phyloP scores from a whole-genome alignment of 2,888 invertebrate genomes.

The Chloroclystis v-ata region DNA sequence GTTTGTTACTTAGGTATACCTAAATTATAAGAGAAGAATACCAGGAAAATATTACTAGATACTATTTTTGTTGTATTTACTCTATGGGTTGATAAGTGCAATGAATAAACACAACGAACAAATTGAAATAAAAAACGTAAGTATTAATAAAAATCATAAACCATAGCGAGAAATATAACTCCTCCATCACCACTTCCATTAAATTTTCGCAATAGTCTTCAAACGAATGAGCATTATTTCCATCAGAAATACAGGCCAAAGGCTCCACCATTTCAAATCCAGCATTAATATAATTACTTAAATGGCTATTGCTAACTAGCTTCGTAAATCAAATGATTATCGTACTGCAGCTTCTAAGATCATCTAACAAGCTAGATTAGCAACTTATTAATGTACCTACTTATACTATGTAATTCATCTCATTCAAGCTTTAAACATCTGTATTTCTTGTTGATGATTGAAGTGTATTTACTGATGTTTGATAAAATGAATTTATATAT shows the following conservation, averaged over 20 bases:
- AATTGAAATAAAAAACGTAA: not conserved
- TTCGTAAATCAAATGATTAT: conserved; percentile 29
- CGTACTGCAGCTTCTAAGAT: conserved; percentile 23
- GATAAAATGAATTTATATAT: too few species aligned
- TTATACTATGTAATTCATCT: not conserved
- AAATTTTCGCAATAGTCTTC: conserved; percentile 14
- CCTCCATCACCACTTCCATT: conserved; percentile 11
- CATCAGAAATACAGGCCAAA: conserved; percentile 26
- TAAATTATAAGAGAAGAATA: too few species aligned
- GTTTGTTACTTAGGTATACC: too few species aligned
- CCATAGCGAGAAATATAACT: conserved; percentile 6
- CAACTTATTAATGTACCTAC: not conserved
- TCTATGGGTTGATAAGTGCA: too few species aligned
- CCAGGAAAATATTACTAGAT: too few species aligned
- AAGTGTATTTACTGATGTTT: too few species aligned
- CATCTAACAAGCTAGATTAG: not conserved
- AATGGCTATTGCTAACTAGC: conserved; percentile 23
- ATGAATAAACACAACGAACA: too few species aligned
- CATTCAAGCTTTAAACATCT: too few species aligned
- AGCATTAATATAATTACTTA: conserved; percentile 29
- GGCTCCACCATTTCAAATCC: conserved; percentile 24
- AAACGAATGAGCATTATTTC: conserved; percentile 16
- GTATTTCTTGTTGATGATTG: too few species aligned
- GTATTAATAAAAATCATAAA: not conserved
- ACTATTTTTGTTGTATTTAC: too few species aligned